Base-by-base conservation (phyloP, 2,797 vertebrate genomes). In the Girardinus metallicus region DNA sequence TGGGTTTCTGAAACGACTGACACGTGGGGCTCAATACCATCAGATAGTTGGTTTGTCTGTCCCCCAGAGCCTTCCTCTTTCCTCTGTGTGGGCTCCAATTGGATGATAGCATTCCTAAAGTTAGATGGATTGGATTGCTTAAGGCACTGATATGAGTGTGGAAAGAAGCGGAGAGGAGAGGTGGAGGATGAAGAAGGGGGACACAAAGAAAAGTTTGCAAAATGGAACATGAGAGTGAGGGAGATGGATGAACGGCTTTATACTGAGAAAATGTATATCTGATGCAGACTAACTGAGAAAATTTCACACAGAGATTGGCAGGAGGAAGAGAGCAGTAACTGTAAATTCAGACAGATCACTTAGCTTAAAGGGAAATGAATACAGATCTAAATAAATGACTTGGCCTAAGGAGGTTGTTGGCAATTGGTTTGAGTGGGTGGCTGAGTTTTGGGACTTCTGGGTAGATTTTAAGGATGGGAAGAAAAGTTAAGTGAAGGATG, bases 21-120 rank as follows among this genome's bases (percentile, higher is more conserved):
- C 94, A 95, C 92, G 91, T 93, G 91, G 93, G 93, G 93, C 86
- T 89, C 88, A 95, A 95, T 93, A 85, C 86, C 88, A 94, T 95
- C 88, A 93, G 80, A 83, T 89, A 89, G 83, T 90, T 82, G 77
- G 89, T 92, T 91, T 87, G 86, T 80, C 82, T 79, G 76, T 89
- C 92, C 92, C 92, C 71, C 77, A 87, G 92, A 93, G 92, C 85
- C 92, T 91, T 83, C 94, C 93, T 88, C 87, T 89, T 87, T 93
- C 91, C 78, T 76, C 87, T n/a, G 81, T 90, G 90, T 91, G 89
- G 89, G 90, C 83, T 78, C 86, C 93, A 90, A 94, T 95, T 95
- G 93, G 93, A 91, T 94, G 91, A 94, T 91, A 76, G 87, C 85
- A 90, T 93, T 93, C 86, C 73, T 87, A 87, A 90, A 94, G 92